A percentile compares a stretch with the other conserved stretches of the same genome.
These are phyloP conservation scores for Bradysia coprophila DNA, from an alignment of 1,140 invertebrate genomes.

Conservation along the genomic window DNA sequence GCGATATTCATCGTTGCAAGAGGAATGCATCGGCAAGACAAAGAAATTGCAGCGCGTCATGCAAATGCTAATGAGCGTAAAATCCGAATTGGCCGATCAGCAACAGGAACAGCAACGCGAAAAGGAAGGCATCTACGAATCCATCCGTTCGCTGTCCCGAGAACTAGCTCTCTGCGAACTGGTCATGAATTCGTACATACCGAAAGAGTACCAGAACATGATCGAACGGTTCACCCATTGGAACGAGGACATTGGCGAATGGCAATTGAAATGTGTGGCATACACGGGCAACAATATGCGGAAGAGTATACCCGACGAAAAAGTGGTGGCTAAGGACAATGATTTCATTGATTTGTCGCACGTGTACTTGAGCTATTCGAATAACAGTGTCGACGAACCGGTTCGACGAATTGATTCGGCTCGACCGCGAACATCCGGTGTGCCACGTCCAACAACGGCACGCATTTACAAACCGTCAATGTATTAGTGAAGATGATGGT, in stretches of 20 bases:
- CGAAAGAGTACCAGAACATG: slow-evolving; percentile 78
- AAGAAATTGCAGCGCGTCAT: slow-evolving; percentile 86
- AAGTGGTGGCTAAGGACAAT: slow-evolving; percentile 13
- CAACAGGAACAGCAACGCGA: slow-evolving; percentile 89
- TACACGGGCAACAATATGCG: slow-evolving; percentile 99
- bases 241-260: slow-evolving; percentile 98
- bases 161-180: slow-evolving; percentile 85
- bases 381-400: slow-evolving; percentile 17
- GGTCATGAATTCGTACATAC: slow-evolving; percentile 77
- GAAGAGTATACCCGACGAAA: slow-evolving; percentile 30
- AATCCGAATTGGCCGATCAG: slow-evolving; percentile 74
- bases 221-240: slow-evolving; percentile 86
- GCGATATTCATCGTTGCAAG: slow-evolving; percentile 83
- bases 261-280: slow-evolving; percentile 93
- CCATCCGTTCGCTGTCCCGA: slow-evolving; percentile 68
- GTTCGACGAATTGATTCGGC: slow-evolving; percentile 14
- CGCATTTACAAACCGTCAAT: slow-evolving; percentile 5
- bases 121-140: slow-evolving; percentile 89
- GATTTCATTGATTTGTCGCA: slow-evolving; percentile 22
- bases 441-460: slow-evolving; percentile 20
- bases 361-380: slow-evolving; percentile 23
- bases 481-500: too few relatives aligned
- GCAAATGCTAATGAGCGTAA: slow-evolving; percentile 58
- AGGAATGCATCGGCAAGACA: slow-evolving; percentile 80
- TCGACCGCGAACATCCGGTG: slow-evolving; percentile 20